Conservation (phyloP, 2,888 invertebrate species). For the Mythimna albipuncta region DNA sequence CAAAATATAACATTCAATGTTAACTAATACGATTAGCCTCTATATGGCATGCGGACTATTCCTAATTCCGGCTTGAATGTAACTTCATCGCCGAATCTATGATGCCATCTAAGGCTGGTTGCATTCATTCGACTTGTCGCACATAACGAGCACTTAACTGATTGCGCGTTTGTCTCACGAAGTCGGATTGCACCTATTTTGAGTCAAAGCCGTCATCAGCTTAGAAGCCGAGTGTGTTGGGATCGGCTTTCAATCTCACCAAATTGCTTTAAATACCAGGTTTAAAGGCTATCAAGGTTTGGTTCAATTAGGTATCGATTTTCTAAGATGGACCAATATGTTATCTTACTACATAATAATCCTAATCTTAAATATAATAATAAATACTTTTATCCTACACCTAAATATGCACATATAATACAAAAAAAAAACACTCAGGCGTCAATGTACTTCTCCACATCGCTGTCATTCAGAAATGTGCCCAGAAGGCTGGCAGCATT, state of each 20-base stretch:
- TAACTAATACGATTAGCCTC: neutral
- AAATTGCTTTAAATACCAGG: constrained; percentile 10
- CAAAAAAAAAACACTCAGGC: too few relatives aligned
- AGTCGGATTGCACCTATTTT: constrained; percentile 47
- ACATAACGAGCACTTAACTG: constrained; percentile 52
- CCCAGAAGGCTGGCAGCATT: too few relatives aligned
- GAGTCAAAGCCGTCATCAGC: constrained; percentile 27
- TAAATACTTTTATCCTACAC: too few relatives aligned
- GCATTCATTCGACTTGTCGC: constrained; percentile 36
- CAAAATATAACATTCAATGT: neutral
- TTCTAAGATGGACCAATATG: neutral
- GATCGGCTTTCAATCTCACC: neutral
- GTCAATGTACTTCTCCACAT: too few relatives aligned
- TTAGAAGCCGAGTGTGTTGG: constrained; percentile 7
- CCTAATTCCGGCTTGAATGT: constrained; percentile 7
- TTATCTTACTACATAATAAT: neutral
- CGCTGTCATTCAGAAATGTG: too few relatives aligned
- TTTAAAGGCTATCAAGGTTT: neutral
- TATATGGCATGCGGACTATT: neutral
- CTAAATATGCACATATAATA: too few relatives aligned
- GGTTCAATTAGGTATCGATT: neutral
- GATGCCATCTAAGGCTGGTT: constrained; percentile 27
- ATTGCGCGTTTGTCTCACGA: constrained; percentile 51
- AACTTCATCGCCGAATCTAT: constrained; percentile 19
- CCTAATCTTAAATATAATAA: too few relatives aligned